Percentiles rank a stretch among this genome's conserved stretches.
Evolutionary conservation across 2,797 vertebrate genomes (phyloP).

Genomic region (Stomatorhinus walkeri): DNA sequence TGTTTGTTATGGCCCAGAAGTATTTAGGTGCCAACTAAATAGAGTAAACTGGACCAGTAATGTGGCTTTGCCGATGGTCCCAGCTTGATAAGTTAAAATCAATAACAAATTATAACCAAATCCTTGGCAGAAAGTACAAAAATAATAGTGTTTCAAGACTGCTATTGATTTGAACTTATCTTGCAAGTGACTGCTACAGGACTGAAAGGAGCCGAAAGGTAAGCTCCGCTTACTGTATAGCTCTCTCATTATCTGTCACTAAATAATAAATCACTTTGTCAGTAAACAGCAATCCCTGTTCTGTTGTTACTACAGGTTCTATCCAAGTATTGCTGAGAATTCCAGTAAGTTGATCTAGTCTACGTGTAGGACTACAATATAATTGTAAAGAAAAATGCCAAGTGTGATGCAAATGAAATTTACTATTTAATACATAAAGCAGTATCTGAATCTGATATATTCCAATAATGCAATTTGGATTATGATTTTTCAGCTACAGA

Average conservation of each 20-base stretch:
- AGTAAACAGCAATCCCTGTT: not conserved
- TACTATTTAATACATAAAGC: constrained; percentile 11
- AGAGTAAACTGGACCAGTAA: not conserved
- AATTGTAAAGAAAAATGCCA: constrained; percentile 17
- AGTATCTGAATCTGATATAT: constrained; percentile 17
- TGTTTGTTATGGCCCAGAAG: not conserved
- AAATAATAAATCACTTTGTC: constrained; percentile 1
- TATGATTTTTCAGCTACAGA: constrained; percentile 22
- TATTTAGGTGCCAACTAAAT: not conserved
- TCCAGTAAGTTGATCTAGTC: not conserved
- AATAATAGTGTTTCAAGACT: constrained; percentile 11
- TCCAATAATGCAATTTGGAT: constrained; percentile 19
- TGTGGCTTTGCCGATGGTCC: not conserved
- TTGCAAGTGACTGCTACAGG: not conserved
- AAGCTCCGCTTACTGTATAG: not conserved
- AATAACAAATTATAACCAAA: constrained; percentile 20
- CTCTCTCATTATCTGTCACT: not conserved
- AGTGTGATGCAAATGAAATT: constrained; percentile 19
- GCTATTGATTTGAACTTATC: constrained; percentile 8
- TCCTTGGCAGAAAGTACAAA: constrained; percentile 1
- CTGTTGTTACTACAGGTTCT: not conserved
- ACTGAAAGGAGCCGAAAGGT: constrained; percentile 1
- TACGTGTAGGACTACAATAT: not conserved
- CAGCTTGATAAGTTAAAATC: constrained; percentile 16
- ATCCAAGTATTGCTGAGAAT: constrained; percentile 1